Conservation (phyloP, 2,888 invertebrate genomes). For the Cerceris ruficornis region DNA sequence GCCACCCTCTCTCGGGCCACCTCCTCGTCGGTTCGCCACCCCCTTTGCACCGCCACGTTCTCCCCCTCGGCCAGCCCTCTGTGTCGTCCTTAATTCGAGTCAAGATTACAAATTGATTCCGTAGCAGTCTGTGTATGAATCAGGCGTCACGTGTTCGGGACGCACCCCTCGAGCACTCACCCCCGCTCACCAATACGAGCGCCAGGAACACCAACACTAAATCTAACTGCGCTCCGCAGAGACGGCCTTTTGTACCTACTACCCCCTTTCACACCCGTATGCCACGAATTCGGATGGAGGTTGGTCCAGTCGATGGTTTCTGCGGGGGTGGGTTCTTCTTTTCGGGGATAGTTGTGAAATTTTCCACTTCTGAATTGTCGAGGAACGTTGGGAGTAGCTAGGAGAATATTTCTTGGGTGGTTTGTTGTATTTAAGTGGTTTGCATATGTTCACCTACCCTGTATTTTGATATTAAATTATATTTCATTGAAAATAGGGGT, state of each 20-base stretch:
- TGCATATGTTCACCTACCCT: no score
- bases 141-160: constrained; percentile 81
- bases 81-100: constrained; percentile 83
- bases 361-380: background rate
- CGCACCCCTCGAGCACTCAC: constrained; percentile 77
- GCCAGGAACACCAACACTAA: constrained; percentile 47
- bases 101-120: constrained; percentile 82
- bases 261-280: constrained; percentile 53
- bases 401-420: no score
- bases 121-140: constrained; percentile 81
- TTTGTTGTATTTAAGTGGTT: no score
- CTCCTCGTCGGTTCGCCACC: constrained; percentile 84
- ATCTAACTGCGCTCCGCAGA: constrained; percentile 17
- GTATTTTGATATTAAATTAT: no score
- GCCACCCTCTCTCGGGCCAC: constrained; percentile 28
- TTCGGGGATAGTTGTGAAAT: background rate
- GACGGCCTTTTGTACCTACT: constrained; percentile 45
- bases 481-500: no score
- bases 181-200: constrained; percentile 12
- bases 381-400: no score
- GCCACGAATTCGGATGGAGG: constrained; percentile 23
- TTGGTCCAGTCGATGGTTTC: constrained; percentile 12
- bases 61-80: constrained; percentile 87
- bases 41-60: constrained; percentile 80
- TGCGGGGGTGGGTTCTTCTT: background rate